phyloP scores from a whole-genome alignment of 2,797 vertebrate genomes.

The Squalus acanthias region DNA sequence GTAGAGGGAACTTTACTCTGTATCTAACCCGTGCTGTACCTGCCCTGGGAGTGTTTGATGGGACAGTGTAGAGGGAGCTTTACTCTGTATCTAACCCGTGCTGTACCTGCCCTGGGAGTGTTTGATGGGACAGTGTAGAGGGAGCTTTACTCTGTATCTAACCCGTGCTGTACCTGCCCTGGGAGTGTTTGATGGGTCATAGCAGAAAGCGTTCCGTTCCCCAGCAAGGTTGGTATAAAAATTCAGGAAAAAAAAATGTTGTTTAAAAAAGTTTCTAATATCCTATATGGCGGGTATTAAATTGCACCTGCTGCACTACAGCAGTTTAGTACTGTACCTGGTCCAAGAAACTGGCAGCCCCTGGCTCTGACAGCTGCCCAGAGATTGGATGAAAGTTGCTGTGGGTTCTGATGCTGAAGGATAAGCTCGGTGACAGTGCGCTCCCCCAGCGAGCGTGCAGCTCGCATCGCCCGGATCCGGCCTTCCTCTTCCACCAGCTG shows the following conservation, averaged over 20 bases:
- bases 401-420: constrained; percentile 96
- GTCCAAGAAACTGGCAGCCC: constrained; percentile 96
- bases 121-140: neutral
- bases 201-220: neutral
- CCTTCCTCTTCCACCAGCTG: constrained; percentile 98
- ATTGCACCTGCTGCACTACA: neutral
- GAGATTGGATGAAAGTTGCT: constrained; percentile 95
- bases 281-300: neutral
- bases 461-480: constrained; percentile 91
- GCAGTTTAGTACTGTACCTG: constrained; percentile 64
- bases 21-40: neutral
- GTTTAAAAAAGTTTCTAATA: neutral
- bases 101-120: neutral
- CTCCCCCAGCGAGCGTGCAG: constrained; percentile 90
- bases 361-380: constrained; percentile 96
- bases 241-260: neutral
- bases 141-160: neutral
- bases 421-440: constrained; percentile 97
- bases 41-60: neutral
- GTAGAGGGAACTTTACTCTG: neutral
- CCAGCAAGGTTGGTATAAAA: neutral
- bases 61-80: neutral
- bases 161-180: no score
- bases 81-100: neutral
- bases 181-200: neutral